Evolutionary conservation across 2,888 invertebrate species (phyloP).

Genomic region (Leptinotarsa peninsularis): DNA sequence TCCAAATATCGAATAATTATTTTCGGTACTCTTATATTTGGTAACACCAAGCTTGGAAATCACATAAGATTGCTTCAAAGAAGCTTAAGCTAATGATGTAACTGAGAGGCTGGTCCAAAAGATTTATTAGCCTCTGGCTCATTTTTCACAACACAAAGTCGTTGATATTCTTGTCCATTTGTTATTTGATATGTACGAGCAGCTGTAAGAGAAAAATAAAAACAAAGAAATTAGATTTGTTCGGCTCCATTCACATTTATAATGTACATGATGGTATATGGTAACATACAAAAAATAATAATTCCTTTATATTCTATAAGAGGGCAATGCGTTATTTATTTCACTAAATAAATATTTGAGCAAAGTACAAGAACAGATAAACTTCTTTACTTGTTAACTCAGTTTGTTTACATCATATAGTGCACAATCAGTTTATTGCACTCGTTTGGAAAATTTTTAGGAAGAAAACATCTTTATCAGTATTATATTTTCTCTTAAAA

Average conservation of each 20-base stretch:
- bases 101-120: slow-evolving; percentile 11
- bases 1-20: too few relatives aligned
- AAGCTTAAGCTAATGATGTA: slow-evolving; percentile 41
- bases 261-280: neutral
- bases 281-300: neutral
- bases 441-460: neutral
- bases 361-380: neutral
- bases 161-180: slow-evolving; percentile 38
- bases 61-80: slow-evolving; percentile 37
- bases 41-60: slow-evolving; percentile 38
- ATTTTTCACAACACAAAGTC: slow-evolving; percentile 27
- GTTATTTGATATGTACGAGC: slow-evolving; percentile 42
- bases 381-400: neutral
- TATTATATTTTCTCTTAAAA: too few relatives aligned
- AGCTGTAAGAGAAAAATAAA: slow-evolving; percentile 64
- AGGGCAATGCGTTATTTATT: neutral
- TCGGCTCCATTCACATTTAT: slow-evolving; percentile 21
- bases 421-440: neutral
- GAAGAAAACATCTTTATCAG: neutral
- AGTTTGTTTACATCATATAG: slow-evolving; percentile 5
- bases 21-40: neutral
- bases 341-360: neutral
- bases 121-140: slow-evolving; percentile 7
- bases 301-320: neutral
- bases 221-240: slow-evolving; percentile 54